A percentile compares a stretch with the other conserved stretches of the same genome.
Conservation (phyloP, 2,113 vertebrate species). For the Anoura caudifer region DNA sequence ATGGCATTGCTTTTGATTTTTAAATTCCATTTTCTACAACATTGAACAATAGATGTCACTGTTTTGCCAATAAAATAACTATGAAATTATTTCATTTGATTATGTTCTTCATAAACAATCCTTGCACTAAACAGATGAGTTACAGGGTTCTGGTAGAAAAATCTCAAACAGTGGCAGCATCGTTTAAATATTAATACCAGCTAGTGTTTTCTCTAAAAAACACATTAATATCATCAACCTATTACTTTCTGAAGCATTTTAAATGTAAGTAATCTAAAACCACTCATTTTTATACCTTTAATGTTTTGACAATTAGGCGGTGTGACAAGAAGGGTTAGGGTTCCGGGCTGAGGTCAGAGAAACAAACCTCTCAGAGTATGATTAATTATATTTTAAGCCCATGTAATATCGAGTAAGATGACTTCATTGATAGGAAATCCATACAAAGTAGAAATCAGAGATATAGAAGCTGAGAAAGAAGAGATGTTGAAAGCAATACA, state of each 20-base stretch:
- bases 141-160: conserved; percentile 44
- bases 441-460: conserved; percentile 21
- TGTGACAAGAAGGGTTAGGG: not conserved
- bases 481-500: not conserved
- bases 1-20: conserved; percentile 40
- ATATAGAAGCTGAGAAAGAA: not conserved
- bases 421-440: conserved; percentile 6
- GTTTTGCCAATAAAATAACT: conserved; percentile 77
- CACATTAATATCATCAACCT: conserved; percentile 16
- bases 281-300: conserved; percentile 12
- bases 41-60: conserved; percentile 82
- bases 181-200: conserved; percentile 61
- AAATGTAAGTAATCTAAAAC: conserved; percentile 19
- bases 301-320: not conserved
- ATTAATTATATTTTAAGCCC: conserved; percentile 20
- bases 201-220: conserved; percentile 5
- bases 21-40: conserved; percentile 62
- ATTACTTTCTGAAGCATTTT: conserved; percentile 46
- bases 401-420: not conserved
- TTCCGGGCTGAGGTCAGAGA: not conserved
- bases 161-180: not conserved
- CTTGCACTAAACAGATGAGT: conserved; percentile 57
- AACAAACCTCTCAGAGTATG: not conserved
- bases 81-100: conserved; percentile 67
- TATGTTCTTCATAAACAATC: conserved; percentile 65